A percentile compares a stretch with the other conserved stretches of the same genome.
Evolutionary conservation across 2,113 vertebrate genomes (phyloP).

Genomic region (Eulemur rufifrons): DNA sequence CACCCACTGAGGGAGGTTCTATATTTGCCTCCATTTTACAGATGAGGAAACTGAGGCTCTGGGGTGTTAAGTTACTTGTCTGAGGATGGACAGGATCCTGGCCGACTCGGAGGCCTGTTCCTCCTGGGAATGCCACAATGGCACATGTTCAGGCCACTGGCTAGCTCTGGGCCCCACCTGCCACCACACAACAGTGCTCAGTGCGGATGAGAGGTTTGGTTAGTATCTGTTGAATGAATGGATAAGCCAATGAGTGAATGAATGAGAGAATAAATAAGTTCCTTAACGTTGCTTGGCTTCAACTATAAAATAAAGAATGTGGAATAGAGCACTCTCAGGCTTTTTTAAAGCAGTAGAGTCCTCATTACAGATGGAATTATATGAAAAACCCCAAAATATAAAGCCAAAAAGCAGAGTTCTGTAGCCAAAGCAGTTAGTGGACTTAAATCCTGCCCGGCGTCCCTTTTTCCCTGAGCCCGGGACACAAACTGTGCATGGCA

Average conservation of each 20-base stretch:
- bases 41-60: background rate
- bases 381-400: background rate
- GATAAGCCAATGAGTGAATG: background rate
- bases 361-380: background rate
- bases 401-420: background rate
- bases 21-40: background rate
- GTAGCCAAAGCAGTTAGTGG: rapidly evolving
- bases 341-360: background rate
- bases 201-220: background rate
- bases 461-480: background rate
- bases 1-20: background rate
- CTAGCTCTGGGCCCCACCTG: background rate
- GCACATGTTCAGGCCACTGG: rapidly evolving
- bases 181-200: background rate
- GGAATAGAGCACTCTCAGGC: background rate
- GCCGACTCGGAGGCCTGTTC: background rate
- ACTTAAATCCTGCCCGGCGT: background rate
- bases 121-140: background rate
- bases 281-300: background rate
- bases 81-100: background rate
- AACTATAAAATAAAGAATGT: background rate
- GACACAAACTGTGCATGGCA: background rate
- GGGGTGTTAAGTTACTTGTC: background rate
- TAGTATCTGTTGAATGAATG: background rate
- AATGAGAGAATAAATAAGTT: background rate